Percentiles rank a stretch among this genome's conserved stretches.
phyloP scores from a whole-genome alignment of 2,113 vertebrate species.

The Mastomys coucha region DNA sequence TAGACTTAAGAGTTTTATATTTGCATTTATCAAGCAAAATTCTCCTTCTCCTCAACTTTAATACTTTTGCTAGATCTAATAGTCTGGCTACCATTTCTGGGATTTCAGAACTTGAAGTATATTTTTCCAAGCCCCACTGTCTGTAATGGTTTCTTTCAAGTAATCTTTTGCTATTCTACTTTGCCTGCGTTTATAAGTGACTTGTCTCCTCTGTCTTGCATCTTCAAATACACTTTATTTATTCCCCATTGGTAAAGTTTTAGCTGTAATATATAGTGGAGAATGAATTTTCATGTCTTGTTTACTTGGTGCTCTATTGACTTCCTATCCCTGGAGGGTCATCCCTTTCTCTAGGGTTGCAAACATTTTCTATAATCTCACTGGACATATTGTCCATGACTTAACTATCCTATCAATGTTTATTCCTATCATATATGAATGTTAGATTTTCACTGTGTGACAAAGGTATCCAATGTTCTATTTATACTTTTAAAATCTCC shows the following conservation, averaged over 20 bases:
- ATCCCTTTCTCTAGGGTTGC: neutral
- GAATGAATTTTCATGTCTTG: neutral
- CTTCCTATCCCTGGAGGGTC: neutral
- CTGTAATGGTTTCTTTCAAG: neutral
- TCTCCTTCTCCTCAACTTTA: neutral
- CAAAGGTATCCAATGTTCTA: neutral
- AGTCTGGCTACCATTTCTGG: neutral
- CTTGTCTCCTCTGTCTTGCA: neutral
- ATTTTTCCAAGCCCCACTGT: neutral
- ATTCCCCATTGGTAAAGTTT: neutral
- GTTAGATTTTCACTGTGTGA: neutral
- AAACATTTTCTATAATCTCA: neutral
- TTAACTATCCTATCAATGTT: neutral
- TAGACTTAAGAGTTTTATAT: neutral
- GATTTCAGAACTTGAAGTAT: neutral
- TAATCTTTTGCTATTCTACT: neutral
- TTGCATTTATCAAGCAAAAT: neutral
- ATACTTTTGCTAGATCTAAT: neutral
- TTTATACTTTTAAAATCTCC: neutral
- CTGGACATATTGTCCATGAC: neutral
- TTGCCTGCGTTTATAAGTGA: neutral
- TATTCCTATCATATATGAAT: neutral
- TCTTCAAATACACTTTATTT: neutral
- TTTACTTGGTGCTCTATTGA: neutral
- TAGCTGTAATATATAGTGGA: neutral